Conservation (phyloP, 1,140 invertebrate genomes). For the Euschistus heros region DNA sequence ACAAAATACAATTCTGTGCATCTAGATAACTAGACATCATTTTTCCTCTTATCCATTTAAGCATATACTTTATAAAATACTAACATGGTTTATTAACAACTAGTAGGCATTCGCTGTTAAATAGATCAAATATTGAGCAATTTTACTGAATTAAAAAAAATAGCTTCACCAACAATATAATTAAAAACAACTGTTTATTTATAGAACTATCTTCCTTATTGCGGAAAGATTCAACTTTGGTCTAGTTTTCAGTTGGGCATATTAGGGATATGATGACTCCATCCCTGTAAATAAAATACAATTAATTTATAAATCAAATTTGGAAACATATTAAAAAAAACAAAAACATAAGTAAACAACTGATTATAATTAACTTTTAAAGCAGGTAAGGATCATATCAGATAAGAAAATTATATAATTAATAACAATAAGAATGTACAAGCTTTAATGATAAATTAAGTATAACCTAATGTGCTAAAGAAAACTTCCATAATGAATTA, state of each 20-base stretch:
- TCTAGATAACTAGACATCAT: neutral
- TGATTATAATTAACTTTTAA: neutral
- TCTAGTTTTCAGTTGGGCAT: neutral
- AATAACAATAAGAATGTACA: neutral
- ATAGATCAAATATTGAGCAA: slow-evolving; percentile 11
- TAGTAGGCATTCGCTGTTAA: slow-evolving; percentile 8
- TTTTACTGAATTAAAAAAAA: slow-evolving; percentile 2
- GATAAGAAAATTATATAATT: neutral
- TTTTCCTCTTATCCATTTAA: neutral
- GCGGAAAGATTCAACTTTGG: slow-evolving; percentile 10
- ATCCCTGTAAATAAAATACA: slow-evolving; percentile 1
- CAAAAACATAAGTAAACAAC: neutral
- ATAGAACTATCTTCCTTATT: slow-evolving; percentile 1
- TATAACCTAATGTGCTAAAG: too few species aligned
- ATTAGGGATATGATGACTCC: slow-evolving; percentile 2
- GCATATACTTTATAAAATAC: slow-evolving; percentile 1
- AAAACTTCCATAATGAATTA: too few species aligned
- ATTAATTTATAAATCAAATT: neutral
- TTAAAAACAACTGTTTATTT: neutral
- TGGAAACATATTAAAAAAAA: neutral
- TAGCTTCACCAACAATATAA: neutral
- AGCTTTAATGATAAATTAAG: neutral
- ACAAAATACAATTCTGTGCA: neutral
- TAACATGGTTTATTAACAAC: neutral
- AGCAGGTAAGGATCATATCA: neutral